phyloP scores from a whole-genome alignment of 2,113 vertebrate genomes.

The Nannospalax galili region DNA sequence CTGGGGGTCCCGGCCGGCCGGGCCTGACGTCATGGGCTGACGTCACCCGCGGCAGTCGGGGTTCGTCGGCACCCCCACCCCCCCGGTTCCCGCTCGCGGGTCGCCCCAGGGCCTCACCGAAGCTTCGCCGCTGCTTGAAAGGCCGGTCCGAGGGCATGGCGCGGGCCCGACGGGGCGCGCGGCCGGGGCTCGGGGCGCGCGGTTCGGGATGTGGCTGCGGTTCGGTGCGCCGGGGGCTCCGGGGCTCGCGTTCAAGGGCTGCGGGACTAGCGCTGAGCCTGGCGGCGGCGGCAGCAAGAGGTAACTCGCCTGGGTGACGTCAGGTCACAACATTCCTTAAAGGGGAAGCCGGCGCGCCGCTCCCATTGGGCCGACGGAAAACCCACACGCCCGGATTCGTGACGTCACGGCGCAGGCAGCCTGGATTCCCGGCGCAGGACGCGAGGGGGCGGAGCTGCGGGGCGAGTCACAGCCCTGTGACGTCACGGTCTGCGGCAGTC shows the following conservation, averaged over 20 bases:
- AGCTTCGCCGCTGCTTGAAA: slow-evolving; percentile 95
- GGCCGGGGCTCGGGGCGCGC: slow-evolving; percentile 40
- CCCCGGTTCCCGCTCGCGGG: background rate
- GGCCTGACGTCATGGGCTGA: slow-evolving; percentile 75
- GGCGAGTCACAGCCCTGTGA: slow-evolving; percentile 65
- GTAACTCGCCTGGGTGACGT: slow-evolving; percentile 81
- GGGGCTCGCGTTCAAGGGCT: slow-evolving; percentile 60
- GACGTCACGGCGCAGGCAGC: slow-evolving; percentile 68
- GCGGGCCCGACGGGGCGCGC: slow-evolving; percentile 74
- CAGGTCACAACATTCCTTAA: slow-evolving; percentile 81
- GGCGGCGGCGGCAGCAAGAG: slow-evolving; percentile 66
- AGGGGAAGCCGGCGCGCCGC: slow-evolving; percentile 74
- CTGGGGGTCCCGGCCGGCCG: background rate
- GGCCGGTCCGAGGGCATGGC: slow-evolving; percentile 94
- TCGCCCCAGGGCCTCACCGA: slow-evolving; percentile 87
- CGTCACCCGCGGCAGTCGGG: slow-evolving; percentile 64
- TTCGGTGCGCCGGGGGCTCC: slow-evolving; percentile 51
- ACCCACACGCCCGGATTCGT: slow-evolving; percentile 57
- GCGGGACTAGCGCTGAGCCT: slow-evolving; percentile 72
- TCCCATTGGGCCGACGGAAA: slow-evolving; percentile 82
- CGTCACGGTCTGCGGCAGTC: slow-evolving; percentile 1
- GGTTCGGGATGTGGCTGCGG: slow-evolving; percentile 24
- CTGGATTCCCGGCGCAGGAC: background rate
- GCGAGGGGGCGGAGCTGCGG: slow-evolving; percentile 26
- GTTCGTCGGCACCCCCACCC: background rate